Evolutionary conservation across 2,113 vertebrate species (phyloP).

Genomic region (Oreochromis aureus): DNA sequence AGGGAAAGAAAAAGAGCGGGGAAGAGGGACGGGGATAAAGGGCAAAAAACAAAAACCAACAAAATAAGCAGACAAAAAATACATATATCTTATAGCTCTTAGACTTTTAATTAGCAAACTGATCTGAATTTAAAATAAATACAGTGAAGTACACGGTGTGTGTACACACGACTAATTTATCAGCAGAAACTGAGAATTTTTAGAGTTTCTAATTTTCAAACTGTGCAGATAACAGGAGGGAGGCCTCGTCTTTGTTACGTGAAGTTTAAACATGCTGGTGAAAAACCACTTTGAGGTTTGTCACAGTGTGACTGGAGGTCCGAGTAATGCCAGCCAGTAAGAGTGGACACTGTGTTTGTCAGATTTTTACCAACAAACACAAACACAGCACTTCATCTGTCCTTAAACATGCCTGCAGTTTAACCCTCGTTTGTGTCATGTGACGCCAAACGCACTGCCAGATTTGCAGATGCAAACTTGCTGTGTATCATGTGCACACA

Average conservation of each 20-base stretch:
- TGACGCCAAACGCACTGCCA: background rate
- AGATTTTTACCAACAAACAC: background rate
- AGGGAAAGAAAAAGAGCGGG: too few species aligned
- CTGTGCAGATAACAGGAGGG: background rate
- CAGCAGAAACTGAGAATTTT: background rate
- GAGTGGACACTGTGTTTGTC: background rate
- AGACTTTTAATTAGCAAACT: background rate
- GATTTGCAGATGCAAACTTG: background rate
- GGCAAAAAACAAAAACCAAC: too few species aligned
- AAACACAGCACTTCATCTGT: accelerated
- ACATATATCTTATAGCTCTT: too few species aligned
- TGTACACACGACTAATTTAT: background rate
- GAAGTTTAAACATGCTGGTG: background rate
- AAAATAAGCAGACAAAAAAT: too few species aligned
- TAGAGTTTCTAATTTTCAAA: background rate
- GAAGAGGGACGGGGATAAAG: too few species aligned
- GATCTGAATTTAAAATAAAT: background rate
- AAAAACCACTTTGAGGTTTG: background rate
- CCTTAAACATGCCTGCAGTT: background rate
- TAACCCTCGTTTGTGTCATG: background rate
- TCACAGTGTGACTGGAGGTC: background rate
- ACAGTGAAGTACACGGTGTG: background rate
- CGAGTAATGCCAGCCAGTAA: background rate
- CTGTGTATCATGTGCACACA: background rate
- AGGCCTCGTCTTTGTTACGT: accelerated